phyloP scores from a whole-genome alignment of 2,888 invertebrate species.

The Epistrophe eligans region DNA sequence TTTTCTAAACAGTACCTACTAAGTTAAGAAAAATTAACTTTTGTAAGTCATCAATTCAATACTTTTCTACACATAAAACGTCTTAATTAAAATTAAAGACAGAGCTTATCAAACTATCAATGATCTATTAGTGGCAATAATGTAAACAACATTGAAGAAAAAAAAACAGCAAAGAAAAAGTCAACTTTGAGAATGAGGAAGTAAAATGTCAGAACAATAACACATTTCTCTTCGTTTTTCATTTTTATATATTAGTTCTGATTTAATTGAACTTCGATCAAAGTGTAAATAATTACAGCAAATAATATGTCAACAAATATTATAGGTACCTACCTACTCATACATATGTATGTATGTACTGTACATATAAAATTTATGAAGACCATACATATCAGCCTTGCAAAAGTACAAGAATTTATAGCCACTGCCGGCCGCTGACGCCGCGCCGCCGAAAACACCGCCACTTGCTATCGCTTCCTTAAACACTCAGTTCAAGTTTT shows the following conservation, averaged over 20 bases:
- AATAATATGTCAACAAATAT: slow-evolving; percentile 70
- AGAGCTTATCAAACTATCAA: slow-evolving; percentile 8
- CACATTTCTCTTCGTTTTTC: slow-evolving; percentile 62
- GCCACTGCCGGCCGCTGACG: slow-evolving; percentile 19
- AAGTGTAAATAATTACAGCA: slow-evolving; percentile 72
- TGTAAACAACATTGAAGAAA: slow-evolving; percentile 28
- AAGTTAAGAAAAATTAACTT: too few relatives aligned
- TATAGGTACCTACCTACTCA: slow-evolving; percentile 11
- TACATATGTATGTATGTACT: not conserved
- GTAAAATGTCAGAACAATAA: slow-evolving; percentile 70
- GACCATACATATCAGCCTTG: slow-evolving; percentile 49
- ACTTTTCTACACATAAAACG: too few relatives aligned
- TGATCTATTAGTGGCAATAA: slow-evolving; percentile 12
- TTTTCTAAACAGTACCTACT: too few relatives aligned
- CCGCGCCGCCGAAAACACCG: not conserved
- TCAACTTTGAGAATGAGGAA: slow-evolving; percentile 69
- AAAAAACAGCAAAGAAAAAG: slow-evolving; percentile 23
- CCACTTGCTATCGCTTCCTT: slow-evolving; percentile 75
- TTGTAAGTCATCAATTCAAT: too few relatives aligned
- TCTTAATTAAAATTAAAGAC: too few relatives aligned
- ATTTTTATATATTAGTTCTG: slow-evolving; percentile 41
- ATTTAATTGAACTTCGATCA: slow-evolving; percentile 75
- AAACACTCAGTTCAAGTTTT: slow-evolving; percentile 64
- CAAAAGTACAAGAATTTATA: slow-evolving; percentile 73
- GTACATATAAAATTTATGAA: not conserved